Percentiles rank a stretch among this genome's conserved stretches.
These are phyloP conservation scores for Onchidella celtica DNA, from an alignment of 2,888 invertebrate genomes.

Conservation along the genomic window DNA sequence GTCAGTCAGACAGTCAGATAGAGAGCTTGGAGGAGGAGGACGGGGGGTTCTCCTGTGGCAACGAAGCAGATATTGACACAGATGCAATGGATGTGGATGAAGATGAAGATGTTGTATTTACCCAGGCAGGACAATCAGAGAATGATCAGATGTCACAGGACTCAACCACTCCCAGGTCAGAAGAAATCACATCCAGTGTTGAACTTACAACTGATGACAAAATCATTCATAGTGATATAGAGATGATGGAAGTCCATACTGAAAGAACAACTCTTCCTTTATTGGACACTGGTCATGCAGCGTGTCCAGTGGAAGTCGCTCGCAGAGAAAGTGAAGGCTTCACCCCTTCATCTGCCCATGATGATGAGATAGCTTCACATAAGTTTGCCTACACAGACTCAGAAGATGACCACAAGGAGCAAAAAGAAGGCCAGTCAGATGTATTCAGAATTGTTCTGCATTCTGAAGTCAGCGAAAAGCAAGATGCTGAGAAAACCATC, in stretches of 20 bases:
- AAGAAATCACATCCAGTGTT: neutral
- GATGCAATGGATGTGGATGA: slow-evolving; percentile 23
- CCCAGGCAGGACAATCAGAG: neutral
- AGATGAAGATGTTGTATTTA: neutral
- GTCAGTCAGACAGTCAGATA: neutral
- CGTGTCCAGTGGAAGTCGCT: neutral
- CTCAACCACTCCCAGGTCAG: no score
- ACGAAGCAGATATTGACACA: slow-evolving; percentile 4
- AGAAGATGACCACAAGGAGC: neutral
- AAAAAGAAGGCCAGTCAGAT: no score
- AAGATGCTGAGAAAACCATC: no score
- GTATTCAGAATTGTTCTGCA: no score
- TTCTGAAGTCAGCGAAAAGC: no score
- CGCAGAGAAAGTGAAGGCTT: neutral
- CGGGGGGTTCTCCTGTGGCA: neutral
- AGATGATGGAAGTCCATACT: slow-evolving; percentile 7
- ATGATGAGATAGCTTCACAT: neutral
- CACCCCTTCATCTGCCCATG: neutral
- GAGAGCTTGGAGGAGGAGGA: slow-evolving; percentile 8
- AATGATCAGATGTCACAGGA: neutral
- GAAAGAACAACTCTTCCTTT: neutral
- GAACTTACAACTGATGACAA: neutral
- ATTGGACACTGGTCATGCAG: no score
- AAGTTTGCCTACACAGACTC: neutral
- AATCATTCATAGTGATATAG: neutral